Base-by-base conservation (phyloP, 1,140 invertebrate species). In the Diachasmimorpha longicaudata region DNA sequence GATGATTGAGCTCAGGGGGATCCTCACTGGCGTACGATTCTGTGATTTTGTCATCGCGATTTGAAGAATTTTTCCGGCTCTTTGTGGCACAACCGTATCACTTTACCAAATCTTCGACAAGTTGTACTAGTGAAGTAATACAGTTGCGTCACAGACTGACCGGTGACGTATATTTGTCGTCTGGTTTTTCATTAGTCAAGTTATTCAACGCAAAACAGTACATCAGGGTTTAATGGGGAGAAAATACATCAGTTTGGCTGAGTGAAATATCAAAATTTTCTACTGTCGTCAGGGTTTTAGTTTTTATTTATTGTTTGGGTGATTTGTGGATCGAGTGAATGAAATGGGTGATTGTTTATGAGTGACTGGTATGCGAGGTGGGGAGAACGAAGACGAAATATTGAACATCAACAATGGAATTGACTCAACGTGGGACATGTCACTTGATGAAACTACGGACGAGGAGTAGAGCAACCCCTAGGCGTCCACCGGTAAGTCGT, bases 91-190 rank as follows among this genome's bases (percentile, higher is more conserved):
- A 21, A 55, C 9, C 14, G n/a, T 19, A n/a, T 55, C n/a, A 21
- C 14, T 55, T 55, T 21, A 4, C n/a, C 13, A 42, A 42, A 42
- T 42, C 39, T 10, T 42, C 39, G 39, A 13, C 9, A 31, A 11
- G 9, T 42, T 42, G 9, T 42, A 58, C 16, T 21, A 36, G 69
- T 76, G 69, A 72, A 76, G 75, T 76, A 71, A 76, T 71, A 31
- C 36, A 70, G 55, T 76, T 76, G 70, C 75, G 75, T 76, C 75
- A 71, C 16, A 70, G 6, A 66, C 48, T 52, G 52, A 48, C 73
- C 55, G 69, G 75, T 76, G 48, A 76, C 52, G 75, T 71, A 76
- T 71, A 46, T 71, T 76, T 67, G 72, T 36, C 19, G 25, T 68
- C 58, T 63, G 4, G 23, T 37, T 68, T 68, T 37, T 68, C 10